Evolutionary conservation across 2,797 vertebrate species (phyloP).

Genomic region (Sebastes matsubarae): DNA sequence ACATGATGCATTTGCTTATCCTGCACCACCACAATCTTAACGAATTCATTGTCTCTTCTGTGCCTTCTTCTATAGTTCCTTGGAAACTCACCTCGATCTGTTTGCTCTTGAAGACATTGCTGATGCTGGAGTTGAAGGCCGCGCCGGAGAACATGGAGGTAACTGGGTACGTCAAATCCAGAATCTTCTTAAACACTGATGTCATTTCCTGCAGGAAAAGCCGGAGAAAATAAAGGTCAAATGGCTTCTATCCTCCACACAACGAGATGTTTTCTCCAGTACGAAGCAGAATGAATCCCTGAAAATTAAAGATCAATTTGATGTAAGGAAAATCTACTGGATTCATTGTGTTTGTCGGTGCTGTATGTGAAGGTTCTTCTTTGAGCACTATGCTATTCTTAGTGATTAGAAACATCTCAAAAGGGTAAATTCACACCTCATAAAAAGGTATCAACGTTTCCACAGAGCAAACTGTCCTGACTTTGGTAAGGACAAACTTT

Average conservation of each 20-base stretch:
- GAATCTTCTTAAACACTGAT: slow-evolving; percentile 88
- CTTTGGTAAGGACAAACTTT: slow-evolving; percentile 7
- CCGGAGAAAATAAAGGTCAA: not conserved
- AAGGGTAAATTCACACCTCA: not conserved
- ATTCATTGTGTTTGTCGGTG: not conserved
- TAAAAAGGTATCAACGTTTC: not conserved
- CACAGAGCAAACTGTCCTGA: not conserved
- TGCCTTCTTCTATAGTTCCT: not conserved
- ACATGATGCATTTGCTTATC: not conserved
- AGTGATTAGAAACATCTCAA: not conserved
- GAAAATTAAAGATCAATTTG: not conserved
- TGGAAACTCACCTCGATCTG: slow-evolving; percentile 89
- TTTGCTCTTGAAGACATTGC: slow-evolving; percentile 90
- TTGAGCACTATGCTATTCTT: not conserved
- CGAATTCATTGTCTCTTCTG: not conserved
- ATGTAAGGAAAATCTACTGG: not conserved
- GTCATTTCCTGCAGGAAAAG: slow-evolving; percentile 88
- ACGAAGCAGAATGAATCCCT: not conserved
- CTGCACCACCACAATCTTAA: not conserved
- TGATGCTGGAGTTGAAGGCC: slow-evolving; percentile 90
- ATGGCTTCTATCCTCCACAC: not conserved
- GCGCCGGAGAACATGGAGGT: slow-evolving; percentile 97
- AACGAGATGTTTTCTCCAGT: not conserved
- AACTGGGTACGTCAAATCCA: slow-evolving; percentile 94
- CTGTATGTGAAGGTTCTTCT: not conserved